phyloP scores from a whole-genome alignment of 1,140 invertebrate species.

The Neuroterus valhalla region DNA sequence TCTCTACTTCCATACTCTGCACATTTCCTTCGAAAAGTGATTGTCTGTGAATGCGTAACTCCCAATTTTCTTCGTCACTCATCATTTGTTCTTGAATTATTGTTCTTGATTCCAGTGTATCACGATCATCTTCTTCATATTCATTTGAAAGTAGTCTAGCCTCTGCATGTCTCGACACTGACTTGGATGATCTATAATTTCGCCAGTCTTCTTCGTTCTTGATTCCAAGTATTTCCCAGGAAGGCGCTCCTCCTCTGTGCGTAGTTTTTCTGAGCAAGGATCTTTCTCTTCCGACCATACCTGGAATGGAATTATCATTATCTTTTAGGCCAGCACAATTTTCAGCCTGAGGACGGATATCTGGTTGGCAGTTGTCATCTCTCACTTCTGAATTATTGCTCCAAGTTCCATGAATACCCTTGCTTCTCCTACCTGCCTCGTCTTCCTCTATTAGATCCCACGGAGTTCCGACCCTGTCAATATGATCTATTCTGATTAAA shows the following conservation, averaged over 20 bases:
- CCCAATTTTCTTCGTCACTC: slow-evolving; percentile 71
- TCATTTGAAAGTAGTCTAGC: slow-evolving; percentile 59
- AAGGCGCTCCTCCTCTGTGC: slow-evolving; percentile 51
- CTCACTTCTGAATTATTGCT: too few species aligned
- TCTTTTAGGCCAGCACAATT: too few species aligned
- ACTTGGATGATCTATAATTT: slow-evolving; percentile 40
- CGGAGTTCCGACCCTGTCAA: too few species aligned
- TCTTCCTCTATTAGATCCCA: too few species aligned
- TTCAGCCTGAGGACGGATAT: too few species aligned
- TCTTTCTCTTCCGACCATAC: too few species aligned
- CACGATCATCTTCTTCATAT: slow-evolving; percentile 61
- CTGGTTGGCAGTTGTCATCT: too few species aligned
- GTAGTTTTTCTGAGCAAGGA: too few species aligned
- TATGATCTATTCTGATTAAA: slow-evolving; percentile 50
- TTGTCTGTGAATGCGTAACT: slow-evolving; percentile 61
- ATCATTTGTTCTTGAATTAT: slow-evolving; percentile 48
- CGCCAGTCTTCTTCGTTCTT: slow-evolving; percentile 52
- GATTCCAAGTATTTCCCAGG: slow-evolving; percentile 55
- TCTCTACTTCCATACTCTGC: slow-evolving; percentile 38
- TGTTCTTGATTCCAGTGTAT: slow-evolving; percentile 23
- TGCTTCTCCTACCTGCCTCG: too few species aligned
- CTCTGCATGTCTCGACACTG: slow-evolving; percentile 45
- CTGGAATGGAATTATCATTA: too few species aligned
- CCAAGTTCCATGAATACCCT: too few species aligned
- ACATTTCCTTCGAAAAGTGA: slow-evolving; percentile 52